phyloP scores from a whole-genome alignment of 1,140 invertebrate genomes.

The Drosophila arawakana region DNA sequence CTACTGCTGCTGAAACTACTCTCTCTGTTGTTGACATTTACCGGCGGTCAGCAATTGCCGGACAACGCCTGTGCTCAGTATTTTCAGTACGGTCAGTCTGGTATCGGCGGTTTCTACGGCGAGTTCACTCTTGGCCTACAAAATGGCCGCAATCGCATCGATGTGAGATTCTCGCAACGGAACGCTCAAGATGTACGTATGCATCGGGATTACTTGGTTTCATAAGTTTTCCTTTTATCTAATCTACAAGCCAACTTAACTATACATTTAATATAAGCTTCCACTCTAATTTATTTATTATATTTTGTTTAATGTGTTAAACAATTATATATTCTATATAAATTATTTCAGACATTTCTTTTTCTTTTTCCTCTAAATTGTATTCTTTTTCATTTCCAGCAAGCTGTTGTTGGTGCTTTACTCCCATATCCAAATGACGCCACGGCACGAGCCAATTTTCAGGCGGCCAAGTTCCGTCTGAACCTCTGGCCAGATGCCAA shows the following conservation, averaged over 20 bases:
- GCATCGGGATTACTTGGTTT: background rate
- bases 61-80: slow-evolving; percentile 51
- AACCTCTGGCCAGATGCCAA: slow-evolving; percentile 24
- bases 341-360: too few species aligned
- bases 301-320: too few species aligned
- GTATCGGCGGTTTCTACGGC: slow-evolving; percentile 29
- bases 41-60: slow-evolving; percentile 41
- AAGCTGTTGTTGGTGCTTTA: slow-evolving; percentile 36
- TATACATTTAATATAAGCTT: too few species aligned
- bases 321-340: too few species aligned
- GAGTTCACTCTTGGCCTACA: slow-evolving; percentile 54
- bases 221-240: too few species aligned
- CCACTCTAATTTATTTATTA: too few species aligned
- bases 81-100: slow-evolving; percentile 54
- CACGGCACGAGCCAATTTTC: background rate
- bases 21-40: background rate
- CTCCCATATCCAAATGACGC: slow-evolving; percentile 59
- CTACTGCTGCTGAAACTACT: slow-evolving; percentile 5
- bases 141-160: slow-evolving; percentile 56
- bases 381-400: slow-evolving; percentile 18
- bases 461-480: slow-evolving; percentile 41
- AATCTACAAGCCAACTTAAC: too few species aligned
- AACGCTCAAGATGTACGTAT: slow-evolving; percentile 41
- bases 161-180: slow-evolving; percentile 59
- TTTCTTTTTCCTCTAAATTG: background rate